Base-by-base conservation (phyloP, 1,140 invertebrate genomes). In the Drosophila parabipectinata region DNA sequence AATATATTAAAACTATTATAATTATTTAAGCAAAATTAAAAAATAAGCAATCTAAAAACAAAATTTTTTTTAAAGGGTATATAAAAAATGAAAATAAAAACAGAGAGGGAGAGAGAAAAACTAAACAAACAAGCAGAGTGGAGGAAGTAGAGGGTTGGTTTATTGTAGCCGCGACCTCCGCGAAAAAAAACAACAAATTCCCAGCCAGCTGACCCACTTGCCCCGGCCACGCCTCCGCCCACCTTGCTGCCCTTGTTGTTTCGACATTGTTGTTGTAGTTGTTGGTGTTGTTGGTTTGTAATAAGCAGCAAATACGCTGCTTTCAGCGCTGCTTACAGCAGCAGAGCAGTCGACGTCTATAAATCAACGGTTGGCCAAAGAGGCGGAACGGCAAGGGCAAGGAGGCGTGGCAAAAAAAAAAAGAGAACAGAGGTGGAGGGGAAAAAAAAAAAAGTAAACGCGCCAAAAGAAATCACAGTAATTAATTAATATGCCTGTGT, bases 381-480 rank as follows among this genome's bases (percentile, higher is more conserved):
- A 32, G 26, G 30, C 50, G 30, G 15, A 48, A 57, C 50, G 28
- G 51, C 48, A 34, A n/a, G 37, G 45, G 15, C 57, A 26, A 41
- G 15, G 61, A 2, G 32, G 41, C 58, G 56, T 39, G 68, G 21
- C 12, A 32, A 8, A 8, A 59, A 34, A 14, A 68, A 14, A 41
- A 18, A 37, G 32, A 28, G 39, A 72, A 45, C 28, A 14, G 41
- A 55, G 37, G 48, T 18, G 39, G 26, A 56, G 34, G 21, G 32
- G 55, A 0, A 1, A 3, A 0, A 10, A 50, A 47, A 56, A 57
- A 59, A 72, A 62, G 64, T 54, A 72, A 54, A 47, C 39, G 69
- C 66, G 61, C 59, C 75, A 82, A 82, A 87, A 78, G 82, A 87
- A 87, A 87, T 87, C 82, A 87, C 83, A 72, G 83, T 87, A 87